Conservation (phyloP, 2,797 vertebrate species). For the Urophycis tenuis region DNA sequence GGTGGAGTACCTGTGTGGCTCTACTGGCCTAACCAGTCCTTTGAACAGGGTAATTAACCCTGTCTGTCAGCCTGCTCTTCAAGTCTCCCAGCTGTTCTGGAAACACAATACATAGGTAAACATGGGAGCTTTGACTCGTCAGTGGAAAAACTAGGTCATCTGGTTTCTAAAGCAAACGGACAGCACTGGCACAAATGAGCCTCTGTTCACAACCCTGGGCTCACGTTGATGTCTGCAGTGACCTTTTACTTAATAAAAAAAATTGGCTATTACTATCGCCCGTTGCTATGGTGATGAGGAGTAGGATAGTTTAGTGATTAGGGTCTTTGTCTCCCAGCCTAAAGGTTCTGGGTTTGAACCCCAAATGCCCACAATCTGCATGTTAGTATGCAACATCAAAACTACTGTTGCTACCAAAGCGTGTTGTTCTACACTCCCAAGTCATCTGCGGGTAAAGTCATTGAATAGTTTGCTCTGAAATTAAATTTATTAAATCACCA, state of each 20-base stretch:
- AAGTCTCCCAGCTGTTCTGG: conserved; percentile 5
- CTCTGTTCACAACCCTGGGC: background rate
- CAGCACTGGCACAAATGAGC: conserved; percentile 22
- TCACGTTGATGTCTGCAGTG: background rate
- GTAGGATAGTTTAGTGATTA: background rate
- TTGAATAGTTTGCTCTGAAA: too few species aligned
- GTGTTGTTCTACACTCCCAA: too few species aligned
- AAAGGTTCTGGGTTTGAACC: background rate
- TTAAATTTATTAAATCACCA: too few species aligned
- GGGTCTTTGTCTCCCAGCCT: background rate
- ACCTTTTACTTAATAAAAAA: background rate
- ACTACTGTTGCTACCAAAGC: background rate
- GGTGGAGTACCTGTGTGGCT: background rate
- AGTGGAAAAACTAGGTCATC: conserved; percentile 28
- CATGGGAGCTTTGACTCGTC: conserved; percentile 15
- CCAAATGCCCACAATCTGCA: background rate
- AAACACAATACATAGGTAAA: conserved; percentile 22
- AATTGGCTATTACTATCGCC: too few species aligned
- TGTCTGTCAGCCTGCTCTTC: background rate
- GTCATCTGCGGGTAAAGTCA: background rate
- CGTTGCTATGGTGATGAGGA: background rate
- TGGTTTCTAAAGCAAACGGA: conserved; percentile 15
- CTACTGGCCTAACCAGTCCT: conserved; percentile 1
- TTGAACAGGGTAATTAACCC: background rate
- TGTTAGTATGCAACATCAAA: background rate